Evolutionary conservation across 2,888 invertebrate species (phyloP).

Genomic region (Chironomus tentans): DNA sequence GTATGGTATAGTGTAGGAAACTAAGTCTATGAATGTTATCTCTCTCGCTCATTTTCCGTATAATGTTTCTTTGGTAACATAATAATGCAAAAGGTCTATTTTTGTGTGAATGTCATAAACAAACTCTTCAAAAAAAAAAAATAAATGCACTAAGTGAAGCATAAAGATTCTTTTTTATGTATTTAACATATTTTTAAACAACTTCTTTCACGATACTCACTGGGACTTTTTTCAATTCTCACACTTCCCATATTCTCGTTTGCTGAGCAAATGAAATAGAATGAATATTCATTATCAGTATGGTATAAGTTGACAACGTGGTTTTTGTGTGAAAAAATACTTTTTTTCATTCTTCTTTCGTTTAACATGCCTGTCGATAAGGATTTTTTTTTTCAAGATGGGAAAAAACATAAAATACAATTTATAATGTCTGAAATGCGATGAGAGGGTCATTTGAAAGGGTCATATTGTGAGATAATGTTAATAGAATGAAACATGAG

Average conservation of each 20-base stretch:
- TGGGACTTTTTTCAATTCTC: constrained; percentile 15
- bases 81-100: background rate
- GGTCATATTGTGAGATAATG: background rate
- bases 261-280: background rate
- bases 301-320: constrained; percentile 24
- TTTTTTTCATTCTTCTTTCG: background rate
- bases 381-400: background rate
- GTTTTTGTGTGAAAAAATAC: background rate
- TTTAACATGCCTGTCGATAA: background rate
- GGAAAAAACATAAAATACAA: background rate
- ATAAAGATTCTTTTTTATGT: too few species aligned
- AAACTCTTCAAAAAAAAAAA: too few species aligned
- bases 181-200: too few species aligned
- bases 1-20: background rate
- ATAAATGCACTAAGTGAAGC: too few species aligned
- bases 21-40: background rate
- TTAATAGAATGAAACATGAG: background rate
- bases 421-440: background rate
- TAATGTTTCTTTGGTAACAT: background rate
- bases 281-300: constrained; percentile 22
- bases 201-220: background rate
- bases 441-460: background rate
- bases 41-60: background rate
- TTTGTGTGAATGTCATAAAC: background rate
- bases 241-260: constrained; percentile 14